Evolutionary conservation across 2,888 invertebrate species (phyloP), one percentile per base, ranked within the genome.

Genomic region (Pandemis cinnamomeana): DNA sequence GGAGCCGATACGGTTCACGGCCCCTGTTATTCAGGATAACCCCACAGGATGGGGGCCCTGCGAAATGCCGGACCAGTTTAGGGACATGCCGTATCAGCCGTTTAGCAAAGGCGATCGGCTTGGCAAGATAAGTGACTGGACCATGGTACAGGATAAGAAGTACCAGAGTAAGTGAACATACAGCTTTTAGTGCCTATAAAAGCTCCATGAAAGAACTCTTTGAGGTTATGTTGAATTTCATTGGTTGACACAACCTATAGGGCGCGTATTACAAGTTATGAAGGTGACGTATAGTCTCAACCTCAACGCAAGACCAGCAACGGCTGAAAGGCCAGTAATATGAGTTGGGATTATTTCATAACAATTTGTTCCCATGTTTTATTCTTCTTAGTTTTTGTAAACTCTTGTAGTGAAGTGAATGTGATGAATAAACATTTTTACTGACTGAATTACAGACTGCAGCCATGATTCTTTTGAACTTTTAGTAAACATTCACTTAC

Each of bases 71-170:
- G 98, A 98, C 76, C 98, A 98, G 85, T 99, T 98, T 91, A 97
- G 97, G 86, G 98, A 99, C 91, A 98, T 99, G 96, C 99, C 99
- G 10, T 99, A 99, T 92, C 99, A 99, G 93, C 99, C 99, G 58
- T 99, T 99, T 91, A 99, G 99, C 81, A 99, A 99, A 94, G 98
- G 98, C 77, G 99, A 99, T 91, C 97, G 99, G 81, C 95, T 99
- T 79, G 99, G 99, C 82, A 99, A 99, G 95, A 99, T 99, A 83
- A 98, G 99, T 84, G 99, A 99, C 89, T 99, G 99, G 99, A 99
- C 99, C 71, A 98, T 98, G 74, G 97, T 98, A 6, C 98, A 98
- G 84, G 99, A 99, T 86, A 98, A 99, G 83, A 97, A 99, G 93
- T 98, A 98, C 89, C 96, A 97, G 80, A 98, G 97, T 97, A 94